phyloP scores from a whole-genome alignment of 2,797 vertebrate genomes.

The Lemur catta region DNA sequence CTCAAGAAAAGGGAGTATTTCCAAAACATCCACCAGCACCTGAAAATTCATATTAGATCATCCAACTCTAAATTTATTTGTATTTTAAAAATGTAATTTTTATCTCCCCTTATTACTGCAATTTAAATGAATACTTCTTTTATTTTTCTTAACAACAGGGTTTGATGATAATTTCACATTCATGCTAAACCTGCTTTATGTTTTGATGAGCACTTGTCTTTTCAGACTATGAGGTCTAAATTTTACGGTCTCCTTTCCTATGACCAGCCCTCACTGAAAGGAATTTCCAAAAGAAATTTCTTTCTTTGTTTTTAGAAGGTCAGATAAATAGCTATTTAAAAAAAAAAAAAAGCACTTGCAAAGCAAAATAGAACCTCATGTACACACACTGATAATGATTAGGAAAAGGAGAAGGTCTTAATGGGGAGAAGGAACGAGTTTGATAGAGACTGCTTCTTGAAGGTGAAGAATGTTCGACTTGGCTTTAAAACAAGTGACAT shows the following conservation, averaged over 20 bases:
- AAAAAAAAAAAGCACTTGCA: slow-evolving; percentile 8
- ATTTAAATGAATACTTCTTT: background rate
- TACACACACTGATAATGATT: background rate
- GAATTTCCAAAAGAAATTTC: slow-evolving; percentile 4
- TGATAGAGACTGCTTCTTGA: background rate
- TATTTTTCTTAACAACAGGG: slow-evolving; percentile 31
- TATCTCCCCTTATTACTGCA: background rate
- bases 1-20: background rate
- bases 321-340: slow-evolving; percentile 35
- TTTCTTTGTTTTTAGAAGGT: background rate
- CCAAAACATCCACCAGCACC: background rate
- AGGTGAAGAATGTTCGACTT: background rate
- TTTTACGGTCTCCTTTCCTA: background rate
- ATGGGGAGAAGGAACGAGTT: background rate
- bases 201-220: slow-evolving; percentile 54
- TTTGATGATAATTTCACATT: slow-evolving; percentile 50
- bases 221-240: background rate
- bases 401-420: background rate
- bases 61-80: slow-evolving; percentile 1
- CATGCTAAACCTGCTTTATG: background rate
- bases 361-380: background rate
- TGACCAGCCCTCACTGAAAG: background rate
- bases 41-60: background rate
- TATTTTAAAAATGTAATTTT: slow-evolving; percentile 16
- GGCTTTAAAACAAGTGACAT: background rate